These are phyloP conservation scores for Acleris cristana DNA, from an alignment of 2,888 invertebrate species.

Conservation along the genomic window DNA sequence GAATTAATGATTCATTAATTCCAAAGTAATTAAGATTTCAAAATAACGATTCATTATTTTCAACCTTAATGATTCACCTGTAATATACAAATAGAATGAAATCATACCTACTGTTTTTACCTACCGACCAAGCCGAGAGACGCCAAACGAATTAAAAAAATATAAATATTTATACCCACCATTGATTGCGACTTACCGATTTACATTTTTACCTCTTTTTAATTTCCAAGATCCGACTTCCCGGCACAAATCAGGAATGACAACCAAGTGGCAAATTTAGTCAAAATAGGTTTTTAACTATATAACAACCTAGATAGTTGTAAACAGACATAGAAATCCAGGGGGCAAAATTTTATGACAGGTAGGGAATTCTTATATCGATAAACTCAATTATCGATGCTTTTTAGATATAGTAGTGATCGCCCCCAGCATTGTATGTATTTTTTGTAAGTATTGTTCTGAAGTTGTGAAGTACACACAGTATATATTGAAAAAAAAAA, in stretches of 20 bases:
- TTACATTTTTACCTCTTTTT: conserved; percentile 26
- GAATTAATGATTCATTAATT: neutral
- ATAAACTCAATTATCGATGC: no score
- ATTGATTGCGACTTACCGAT: conserved; percentile 60
- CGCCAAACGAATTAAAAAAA: conserved; percentile 43
- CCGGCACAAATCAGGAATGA: conserved; percentile 19
- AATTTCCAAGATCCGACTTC: conserved; percentile 13
- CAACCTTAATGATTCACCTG: conserved; percentile 30
- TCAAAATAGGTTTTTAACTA: no score
- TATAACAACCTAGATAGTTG: no score
- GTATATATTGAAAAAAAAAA: no score
- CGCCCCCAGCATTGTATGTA: no score
- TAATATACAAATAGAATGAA: conserved; percentile 26
- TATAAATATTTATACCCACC: conserved; percentile 39
- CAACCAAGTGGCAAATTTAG: neutral
- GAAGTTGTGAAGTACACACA: no score
- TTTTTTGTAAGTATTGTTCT: no score
- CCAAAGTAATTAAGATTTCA: neutral
- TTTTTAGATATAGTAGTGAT: no score
- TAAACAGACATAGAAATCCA: no score
- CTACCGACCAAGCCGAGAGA: conserved; percentile 69
- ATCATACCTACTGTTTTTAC: conserved; percentile 49
- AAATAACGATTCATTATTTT: conserved; percentile 22
- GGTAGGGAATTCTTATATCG: no score
- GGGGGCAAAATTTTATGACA: no score